These are phyloP conservation scores for Smittia aterrima DNA, from an alignment of 2,888 invertebrate genomes.

Conservation along the genomic window DNA sequence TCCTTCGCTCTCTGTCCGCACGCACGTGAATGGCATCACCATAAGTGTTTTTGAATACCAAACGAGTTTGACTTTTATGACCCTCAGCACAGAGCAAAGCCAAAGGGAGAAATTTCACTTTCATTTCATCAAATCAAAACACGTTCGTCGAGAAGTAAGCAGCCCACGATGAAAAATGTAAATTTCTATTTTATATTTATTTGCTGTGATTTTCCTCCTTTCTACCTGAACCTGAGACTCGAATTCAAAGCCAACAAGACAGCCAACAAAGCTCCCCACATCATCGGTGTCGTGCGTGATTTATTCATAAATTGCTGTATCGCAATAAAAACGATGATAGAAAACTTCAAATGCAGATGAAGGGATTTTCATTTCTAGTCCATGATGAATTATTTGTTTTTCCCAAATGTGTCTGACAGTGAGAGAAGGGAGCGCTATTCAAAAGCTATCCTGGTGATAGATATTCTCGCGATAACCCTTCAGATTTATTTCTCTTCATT, in stretches of 20 bases:
- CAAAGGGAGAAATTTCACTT: conserved; percentile 9
- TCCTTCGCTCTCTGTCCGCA: not conserved
- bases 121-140: conserved; percentile 16
- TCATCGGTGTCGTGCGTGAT: not conserved
- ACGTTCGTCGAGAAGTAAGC: not conserved
- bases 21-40: conserved; percentile 14
- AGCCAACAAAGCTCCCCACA: not conserved
- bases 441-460: conserved; percentile 12
- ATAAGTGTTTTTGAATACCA: conserved; percentile 28
- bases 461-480: conserved; percentile 36
- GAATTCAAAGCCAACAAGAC: not conserved
- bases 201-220: conserved; percentile 6
- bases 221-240: conserved; percentile 23
- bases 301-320: conserved; percentile 20
- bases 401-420: conserved; percentile 22
- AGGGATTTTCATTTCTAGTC: conserved; percentile 16
- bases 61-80: conserved; percentile 27
- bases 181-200: not conserved
- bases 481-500: conserved; percentile 36
- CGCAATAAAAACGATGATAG: conserved; percentile 27
- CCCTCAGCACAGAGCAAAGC: not conserved
- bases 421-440: not conserved
- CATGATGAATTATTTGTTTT: conserved; percentile 29
- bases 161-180: conserved; percentile 24
- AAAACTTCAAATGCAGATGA: conserved; percentile 31